Conservation (phyloP, 2,113 vertebrate species). For the Platichthys stellatus region DNA sequence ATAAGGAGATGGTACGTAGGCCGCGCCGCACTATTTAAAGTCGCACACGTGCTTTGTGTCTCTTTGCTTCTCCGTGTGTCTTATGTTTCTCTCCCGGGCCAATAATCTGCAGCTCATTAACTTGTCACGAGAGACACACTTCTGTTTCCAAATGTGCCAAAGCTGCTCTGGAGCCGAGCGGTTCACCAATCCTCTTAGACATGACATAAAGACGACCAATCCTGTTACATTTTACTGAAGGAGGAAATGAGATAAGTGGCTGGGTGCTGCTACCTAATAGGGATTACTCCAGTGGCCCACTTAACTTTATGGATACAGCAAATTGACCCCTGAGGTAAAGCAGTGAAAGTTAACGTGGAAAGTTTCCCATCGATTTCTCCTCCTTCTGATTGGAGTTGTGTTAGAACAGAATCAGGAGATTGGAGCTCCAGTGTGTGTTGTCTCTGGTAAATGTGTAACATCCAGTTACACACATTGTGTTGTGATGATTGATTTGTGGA, state of each 20-base stretch:
- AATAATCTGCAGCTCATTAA: conserved; percentile 13
- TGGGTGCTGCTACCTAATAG: conserved; percentile 10
- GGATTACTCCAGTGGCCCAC: conserved; percentile 34
- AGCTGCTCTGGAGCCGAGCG: conserved; percentile 10
- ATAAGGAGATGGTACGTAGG: conserved; percentile 90
- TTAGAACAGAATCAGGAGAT: too few relatives aligned
- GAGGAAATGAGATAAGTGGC: conserved; percentile 42
- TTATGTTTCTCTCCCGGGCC: background rate
- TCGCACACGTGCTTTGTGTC: background rate
- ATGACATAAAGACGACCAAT: conserved; percentile 46
- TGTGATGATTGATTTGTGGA: background rate
- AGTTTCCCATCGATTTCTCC: background rate
- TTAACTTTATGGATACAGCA: conserved; percentile 9
- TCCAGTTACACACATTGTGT: too few relatives aligned
- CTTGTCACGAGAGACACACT: conserved; percentile 12
- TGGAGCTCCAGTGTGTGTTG: too few relatives aligned
- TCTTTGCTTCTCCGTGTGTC: background rate
- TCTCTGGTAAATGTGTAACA: too few relatives aligned
- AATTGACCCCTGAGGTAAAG: background rate
- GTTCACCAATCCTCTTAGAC: conserved; percentile 58
- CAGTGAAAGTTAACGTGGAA: background rate
- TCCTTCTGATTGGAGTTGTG: background rate
- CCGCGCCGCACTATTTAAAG: background rate
- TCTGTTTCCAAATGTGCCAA: conserved; percentile 36
- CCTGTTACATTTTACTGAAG: conserved; percentile 49